Evolutionary conservation across 1,140 invertebrate species (phyloP).

Genomic region (Leptinotarsa undecemlineata): DNA sequence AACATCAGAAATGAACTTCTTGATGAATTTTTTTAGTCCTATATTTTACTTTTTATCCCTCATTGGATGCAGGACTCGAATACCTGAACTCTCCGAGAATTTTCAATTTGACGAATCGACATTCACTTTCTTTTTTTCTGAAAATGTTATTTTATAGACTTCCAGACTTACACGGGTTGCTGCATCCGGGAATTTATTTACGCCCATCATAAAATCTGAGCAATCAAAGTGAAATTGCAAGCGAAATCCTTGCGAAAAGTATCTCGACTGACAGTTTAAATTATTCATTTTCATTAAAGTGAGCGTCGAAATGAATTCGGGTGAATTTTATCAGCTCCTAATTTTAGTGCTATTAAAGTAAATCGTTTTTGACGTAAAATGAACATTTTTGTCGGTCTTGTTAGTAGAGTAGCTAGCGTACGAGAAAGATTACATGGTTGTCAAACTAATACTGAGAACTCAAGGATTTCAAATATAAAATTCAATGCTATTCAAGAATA

Average conservation of each 20-base stretch:
- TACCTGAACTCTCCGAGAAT: too few relatives aligned
- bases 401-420: background rate
- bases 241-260: background rate
- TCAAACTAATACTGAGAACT: too few relatives aligned
- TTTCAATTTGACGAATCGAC: too few relatives aligned
- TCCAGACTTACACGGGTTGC: background rate
- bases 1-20: too few relatives aligned
- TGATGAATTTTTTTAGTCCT: too few relatives aligned
- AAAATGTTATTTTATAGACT: background rate
- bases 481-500: too few relatives aligned
- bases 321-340: conserved; percentile 14
- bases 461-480: too few relatives aligned
- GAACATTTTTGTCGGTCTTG: background rate
- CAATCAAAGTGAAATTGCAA: background rate
- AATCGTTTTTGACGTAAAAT: conserved; percentile 12
- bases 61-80: too few relatives aligned
- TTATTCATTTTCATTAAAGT: conserved; percentile 10
- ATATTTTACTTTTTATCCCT: too few relatives aligned
- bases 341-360: conserved; percentile 20
- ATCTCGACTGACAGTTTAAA: background rate
- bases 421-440: too few relatives aligned
- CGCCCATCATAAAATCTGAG: background rate
- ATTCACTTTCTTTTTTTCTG: too few relatives aligned
- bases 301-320: background rate
- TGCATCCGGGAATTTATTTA: background rate